Conservation (phyloP, 92 coral and sea anemone genomes). For the Epizoanthus fatuus region DNA sequence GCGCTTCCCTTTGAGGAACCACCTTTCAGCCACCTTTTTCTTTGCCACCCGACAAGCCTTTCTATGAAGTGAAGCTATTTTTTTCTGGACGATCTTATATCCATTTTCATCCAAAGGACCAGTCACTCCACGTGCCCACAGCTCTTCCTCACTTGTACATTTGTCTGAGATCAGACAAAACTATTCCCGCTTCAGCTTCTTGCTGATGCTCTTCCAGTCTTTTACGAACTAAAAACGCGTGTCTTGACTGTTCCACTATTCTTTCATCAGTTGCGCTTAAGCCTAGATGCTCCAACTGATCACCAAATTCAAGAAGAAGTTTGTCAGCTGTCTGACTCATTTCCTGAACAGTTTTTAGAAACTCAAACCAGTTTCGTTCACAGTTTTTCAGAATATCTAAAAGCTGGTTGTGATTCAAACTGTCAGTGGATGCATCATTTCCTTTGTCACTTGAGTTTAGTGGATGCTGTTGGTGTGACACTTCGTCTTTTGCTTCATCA, state of each 20-base stretch:
- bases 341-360: conserved; percentile 29
- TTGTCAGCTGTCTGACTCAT: conserved; percentile 41
- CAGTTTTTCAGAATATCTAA: conserved; percentile 43
- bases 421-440: conserved; percentile 31
- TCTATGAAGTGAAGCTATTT: conserved; percentile 66
- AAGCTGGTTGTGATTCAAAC: conserved; percentile 40
- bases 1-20: conserved; percentile 60
- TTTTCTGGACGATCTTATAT: conserved; percentile 41
- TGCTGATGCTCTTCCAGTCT: conserved; percentile 41
- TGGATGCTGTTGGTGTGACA: conserved; percentile 9
- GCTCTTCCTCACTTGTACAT: conserved; percentile 49
- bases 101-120: conserved; percentile 40
- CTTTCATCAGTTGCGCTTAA: conserved; percentile 27
- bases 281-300: conserved; percentile 28
- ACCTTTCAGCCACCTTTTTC: conserved; percentile 51
- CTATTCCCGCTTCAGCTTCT: conserved; percentile 13
- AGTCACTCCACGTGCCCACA: too few relatives aligned
- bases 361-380: conserved; percentile 52
- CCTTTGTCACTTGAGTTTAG: conserved; percentile 44
- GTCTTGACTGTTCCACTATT: conserved; percentile 60
- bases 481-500: conserved; percentile 7
- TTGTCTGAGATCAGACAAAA: conserved; percentile 55
- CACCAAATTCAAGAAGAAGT: conserved; percentile 51
- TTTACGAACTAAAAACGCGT: conserved; percentile 38
- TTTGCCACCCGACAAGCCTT: conserved; percentile 56